These are phyloP conservation scores for Callinectes sapidus DNA, from an alignment of 2,888 invertebrate genomes.

Conservation along the genomic window DNA sequence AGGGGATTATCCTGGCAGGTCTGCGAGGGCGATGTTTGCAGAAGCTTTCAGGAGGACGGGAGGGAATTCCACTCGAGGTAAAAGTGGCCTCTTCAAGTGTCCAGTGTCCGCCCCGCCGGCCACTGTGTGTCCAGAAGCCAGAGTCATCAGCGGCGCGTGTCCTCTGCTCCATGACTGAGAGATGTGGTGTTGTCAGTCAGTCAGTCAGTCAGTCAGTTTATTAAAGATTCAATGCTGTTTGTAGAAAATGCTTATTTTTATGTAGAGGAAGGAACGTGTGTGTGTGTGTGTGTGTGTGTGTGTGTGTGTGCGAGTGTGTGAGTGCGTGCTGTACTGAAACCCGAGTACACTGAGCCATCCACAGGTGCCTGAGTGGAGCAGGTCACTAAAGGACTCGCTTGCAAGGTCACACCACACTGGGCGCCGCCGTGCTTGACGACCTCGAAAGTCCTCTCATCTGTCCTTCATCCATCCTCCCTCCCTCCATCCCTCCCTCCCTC, in stretches of 20 bases:
- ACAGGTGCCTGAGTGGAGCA: not conserved
- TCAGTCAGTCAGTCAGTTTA: not conserved
- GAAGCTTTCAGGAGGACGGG: not conserved
- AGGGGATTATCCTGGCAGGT: conserved; percentile 11
- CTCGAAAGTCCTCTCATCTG: not conserved
- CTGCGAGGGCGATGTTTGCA: not conserved
- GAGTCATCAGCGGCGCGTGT: not conserved
- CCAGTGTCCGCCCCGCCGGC: not conserved
- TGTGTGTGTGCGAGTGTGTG: too few species aligned
- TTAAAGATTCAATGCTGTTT: not conserved
- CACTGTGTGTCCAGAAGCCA: not conserved
- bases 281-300: not conserved
- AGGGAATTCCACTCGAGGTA: not conserved
- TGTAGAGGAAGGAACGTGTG: not conserved
- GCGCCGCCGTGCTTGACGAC: too few species aligned
- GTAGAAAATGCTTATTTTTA: not conserved
- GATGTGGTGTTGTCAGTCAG: not conserved
- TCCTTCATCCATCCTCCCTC: not conserved
- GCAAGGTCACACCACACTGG: not conserved
- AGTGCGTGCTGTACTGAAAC: not conserved
- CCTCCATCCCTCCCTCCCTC: not conserved
- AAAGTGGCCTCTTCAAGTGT: not conserved
- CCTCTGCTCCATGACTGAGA: not conserved
- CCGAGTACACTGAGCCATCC: not conserved
- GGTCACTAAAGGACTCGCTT: not conserved